Conservation (phyloP, 1,140 invertebrate species). For the Danaus melanippus region DNA sequence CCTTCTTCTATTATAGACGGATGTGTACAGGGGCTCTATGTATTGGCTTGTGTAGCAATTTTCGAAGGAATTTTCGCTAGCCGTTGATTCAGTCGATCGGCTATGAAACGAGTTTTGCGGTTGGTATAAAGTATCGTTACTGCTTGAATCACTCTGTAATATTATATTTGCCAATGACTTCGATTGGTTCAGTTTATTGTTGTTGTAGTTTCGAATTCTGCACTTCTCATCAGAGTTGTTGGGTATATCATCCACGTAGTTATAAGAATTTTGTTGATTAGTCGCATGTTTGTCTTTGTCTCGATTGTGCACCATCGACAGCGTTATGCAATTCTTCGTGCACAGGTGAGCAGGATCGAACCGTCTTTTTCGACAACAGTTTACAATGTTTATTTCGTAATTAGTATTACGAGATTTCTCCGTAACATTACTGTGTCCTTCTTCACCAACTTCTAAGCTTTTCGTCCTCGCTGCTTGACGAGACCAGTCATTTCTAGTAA, state of each 20-base stretch:
- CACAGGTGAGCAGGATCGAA: conserved; percentile 68
- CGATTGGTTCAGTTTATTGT: conserved; percentile 64
- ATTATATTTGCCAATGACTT: conserved; percentile 68
- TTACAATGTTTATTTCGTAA: conserved; percentile 50
- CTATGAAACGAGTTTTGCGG: conserved; percentile 59
- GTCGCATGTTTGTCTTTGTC: conserved; percentile 44
- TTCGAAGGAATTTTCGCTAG: conserved; percentile 62
- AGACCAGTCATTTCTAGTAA: conserved; percentile 72
- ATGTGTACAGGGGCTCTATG: conserved; percentile 60
- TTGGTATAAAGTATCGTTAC: conserved; percentile 66
- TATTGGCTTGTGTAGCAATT: conserved; percentile 62
- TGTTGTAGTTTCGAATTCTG: conserved; percentile 57
- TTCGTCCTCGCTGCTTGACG: conserved; percentile 72
- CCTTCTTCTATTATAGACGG: conserved; percentile 57
- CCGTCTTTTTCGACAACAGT: conserved; percentile 53
- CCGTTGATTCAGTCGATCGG: conserved; percentile 59
- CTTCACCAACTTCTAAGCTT: conserved; percentile 63
- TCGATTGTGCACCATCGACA: conserved; percentile 29
- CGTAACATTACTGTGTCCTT: conserved; percentile 36
- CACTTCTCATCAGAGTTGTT: conserved; percentile 50
- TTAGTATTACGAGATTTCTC: conserved; percentile 51
- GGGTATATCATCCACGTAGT: conserved; percentile 46
- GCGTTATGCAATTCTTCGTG: conserved; percentile 50
- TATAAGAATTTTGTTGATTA: conserved; percentile 50
- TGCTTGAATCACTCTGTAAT: conserved; percentile 63